A percentile compares a stretch with the other conserved stretches of the same genome.
These are phyloP conservation scores for Zaprionus lachaisei DNA, from an alignment of 1,140 invertebrate genomes.

Conservation along the genomic window DNA sequence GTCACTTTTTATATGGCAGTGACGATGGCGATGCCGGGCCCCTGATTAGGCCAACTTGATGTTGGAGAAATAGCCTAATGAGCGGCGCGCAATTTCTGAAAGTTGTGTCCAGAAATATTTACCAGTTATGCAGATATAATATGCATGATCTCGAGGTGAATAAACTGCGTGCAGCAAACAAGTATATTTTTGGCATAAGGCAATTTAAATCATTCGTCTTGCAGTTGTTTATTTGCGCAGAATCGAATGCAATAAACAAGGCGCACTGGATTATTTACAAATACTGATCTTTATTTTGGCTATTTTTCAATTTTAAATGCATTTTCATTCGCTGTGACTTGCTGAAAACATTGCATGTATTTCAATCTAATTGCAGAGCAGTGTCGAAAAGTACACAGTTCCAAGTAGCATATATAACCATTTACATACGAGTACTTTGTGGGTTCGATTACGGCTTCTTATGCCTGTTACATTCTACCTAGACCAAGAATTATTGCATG, in stretches of 20 bases:
- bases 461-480: too few relatives aligned
- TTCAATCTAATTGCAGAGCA: too few relatives aligned
- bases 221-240: conserved; percentile 66
- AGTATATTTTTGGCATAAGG: background rate
- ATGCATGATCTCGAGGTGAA: background rate
- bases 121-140: conserved; percentile 1
- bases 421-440: too few relatives aligned
- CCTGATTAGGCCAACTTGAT: conserved; percentile 57
- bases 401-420: too few relatives aligned
- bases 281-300: conserved; percentile 7
- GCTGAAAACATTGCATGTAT: too few relatives aligned
- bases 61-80: conserved; percentile 36
- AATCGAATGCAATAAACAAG: conserved; percentile 61
- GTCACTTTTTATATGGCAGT: conserved; percentile 70
- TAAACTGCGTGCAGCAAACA: background rate
- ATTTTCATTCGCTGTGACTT: background rate
- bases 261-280: conserved; percentile 43
- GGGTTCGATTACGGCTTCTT: too few relatives aligned
- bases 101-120: conserved; percentile 15
- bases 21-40: conserved; percentile 20
- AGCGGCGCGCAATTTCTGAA: conserved; percentile 24
- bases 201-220: conserved; percentile 17
- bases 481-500: too few relatives aligned
- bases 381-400: too few relatives aligned
- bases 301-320: conserved; percentile 3